These are phyloP conservation scores for Colletes gigas DNA, from an alignment of 1,140 invertebrate species.

Conservation along the genomic window DNA sequence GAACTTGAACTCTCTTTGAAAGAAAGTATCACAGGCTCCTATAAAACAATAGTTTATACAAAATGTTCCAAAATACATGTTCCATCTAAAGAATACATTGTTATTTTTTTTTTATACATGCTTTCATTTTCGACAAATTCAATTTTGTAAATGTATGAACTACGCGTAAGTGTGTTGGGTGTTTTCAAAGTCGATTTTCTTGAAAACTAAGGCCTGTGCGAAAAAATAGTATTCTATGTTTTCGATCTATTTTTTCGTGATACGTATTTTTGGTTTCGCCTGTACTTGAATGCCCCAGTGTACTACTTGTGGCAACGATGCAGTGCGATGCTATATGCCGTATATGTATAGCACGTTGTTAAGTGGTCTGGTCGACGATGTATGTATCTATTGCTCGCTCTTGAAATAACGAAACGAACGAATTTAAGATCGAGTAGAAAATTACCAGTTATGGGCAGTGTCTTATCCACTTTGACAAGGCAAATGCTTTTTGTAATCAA, in stretches of 20 bases:
- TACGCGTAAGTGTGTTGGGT: too few relatives aligned
- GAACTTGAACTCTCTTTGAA: background rate
- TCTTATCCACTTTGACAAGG: too few relatives aligned
- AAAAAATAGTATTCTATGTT: too few relatives aligned
- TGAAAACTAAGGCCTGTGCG: background rate
- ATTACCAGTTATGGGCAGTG: too few relatives aligned
- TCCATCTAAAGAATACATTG: too few relatives aligned
- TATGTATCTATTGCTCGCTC: background rate
- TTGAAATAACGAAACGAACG: conserved; percentile 8
- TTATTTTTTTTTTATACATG: too few relatives aligned
- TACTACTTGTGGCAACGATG: conserved; percentile 3
- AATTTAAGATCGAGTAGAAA: background rate
- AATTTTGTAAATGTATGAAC: too few relatives aligned
- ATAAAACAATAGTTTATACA: background rate
- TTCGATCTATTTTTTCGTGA: background rate
- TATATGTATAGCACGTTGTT: background rate
- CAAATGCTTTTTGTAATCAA: too few relatives aligned
- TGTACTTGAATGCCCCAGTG: background rate
- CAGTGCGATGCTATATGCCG: background rate
- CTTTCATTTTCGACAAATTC: too few relatives aligned
- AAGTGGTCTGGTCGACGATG: background rate
- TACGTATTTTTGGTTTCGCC: background rate
- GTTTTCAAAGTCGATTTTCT: background rate
- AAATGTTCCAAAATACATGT: background rate
- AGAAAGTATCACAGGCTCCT: background rate